Percentiles rank a stretch among this genome's conserved stretches.
Conservation (phyloP, 1,140 invertebrate genomes). For the Oreohelix idahoensis region DNA sequence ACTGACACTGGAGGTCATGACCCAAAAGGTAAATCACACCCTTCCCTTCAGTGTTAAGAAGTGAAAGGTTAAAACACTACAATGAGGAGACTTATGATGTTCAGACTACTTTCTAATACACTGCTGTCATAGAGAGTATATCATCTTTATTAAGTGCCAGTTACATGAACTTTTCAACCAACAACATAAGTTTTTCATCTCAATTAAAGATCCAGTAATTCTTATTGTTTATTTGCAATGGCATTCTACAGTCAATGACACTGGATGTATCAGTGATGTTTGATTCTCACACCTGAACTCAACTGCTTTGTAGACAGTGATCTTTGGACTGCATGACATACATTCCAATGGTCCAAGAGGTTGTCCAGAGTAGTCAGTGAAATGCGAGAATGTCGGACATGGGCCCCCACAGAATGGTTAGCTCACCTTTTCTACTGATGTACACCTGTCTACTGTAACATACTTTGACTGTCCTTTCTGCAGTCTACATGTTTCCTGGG, state of each 20-base stretch:
- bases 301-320: neutral
- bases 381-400: neutral
- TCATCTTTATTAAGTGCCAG: too few relatives aligned
- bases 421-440: neutral
- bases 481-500: neutral
- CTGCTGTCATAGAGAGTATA: too few relatives aligned
- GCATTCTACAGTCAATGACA: neutral
- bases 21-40: too few relatives aligned
- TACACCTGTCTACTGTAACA: neutral
- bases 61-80: too few relatives aligned
- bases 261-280: neutral
- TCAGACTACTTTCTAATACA: too few relatives aligned
- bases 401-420: neutral
- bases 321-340: neutral
- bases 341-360: neutral
- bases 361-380: neutral
- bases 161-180: too few relatives aligned
- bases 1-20: too few relatives aligned
- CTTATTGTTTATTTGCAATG: neutral
- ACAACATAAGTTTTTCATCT: too few relatives aligned
- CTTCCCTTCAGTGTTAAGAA: too few relatives aligned
- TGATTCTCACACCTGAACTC: constrained; percentile 10
- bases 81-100: too few relatives aligned
- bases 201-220: too few relatives aligned
- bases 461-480: neutral